phyloP scores from a whole-genome alignment of 2,113 vertebrate species.

The Platysternon megacephalum region DNA sequence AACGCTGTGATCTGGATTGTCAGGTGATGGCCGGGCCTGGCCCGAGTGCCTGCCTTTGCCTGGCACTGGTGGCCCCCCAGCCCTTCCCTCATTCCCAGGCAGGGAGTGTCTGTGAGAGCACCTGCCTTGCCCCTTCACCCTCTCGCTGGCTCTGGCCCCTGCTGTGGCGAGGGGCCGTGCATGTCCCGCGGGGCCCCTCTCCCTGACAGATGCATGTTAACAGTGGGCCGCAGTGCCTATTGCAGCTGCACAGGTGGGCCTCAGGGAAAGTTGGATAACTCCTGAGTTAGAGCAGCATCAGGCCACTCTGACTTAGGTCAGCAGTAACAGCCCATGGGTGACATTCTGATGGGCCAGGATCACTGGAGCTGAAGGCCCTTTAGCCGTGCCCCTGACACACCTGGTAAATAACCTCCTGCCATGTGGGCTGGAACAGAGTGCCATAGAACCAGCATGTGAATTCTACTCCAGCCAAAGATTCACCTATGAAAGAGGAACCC shows the following conservation, averaged over 20 bases:
- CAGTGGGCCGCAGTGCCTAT: background rate
- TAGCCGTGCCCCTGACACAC: background rate
- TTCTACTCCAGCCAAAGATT: constrained; percentile 8
- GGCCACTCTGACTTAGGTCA: background rate
- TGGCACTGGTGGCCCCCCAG: too few relatives aligned
- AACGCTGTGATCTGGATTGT: too few relatives aligned
- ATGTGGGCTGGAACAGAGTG: background rate
- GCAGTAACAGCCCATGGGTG: background rate
- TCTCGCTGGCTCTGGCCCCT: too few relatives aligned
- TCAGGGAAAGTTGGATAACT: background rate
- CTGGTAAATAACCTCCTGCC: background rate
- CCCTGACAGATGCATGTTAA: background rate
- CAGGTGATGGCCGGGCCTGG: too few relatives aligned
- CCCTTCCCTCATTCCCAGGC: too few relatives aligned
- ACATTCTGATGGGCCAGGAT: background rate
- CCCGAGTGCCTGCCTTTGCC: too few relatives aligned
- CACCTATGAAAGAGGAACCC: constrained; percentile 8
- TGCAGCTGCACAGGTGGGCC: too few relatives aligned
- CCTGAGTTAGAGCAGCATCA: background rate
- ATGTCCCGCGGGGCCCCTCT: background rate
- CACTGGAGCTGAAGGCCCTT: background rate
- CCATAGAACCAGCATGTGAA: background rate
- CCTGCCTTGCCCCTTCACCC: too few relatives aligned
- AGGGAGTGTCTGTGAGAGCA: too few relatives aligned
- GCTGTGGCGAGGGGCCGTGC: too few relatives aligned